Percentiles rank a stretch among this genome's conserved stretches.
Evolutionary conservation across 1,140 invertebrate species (phyloP).

Genomic region (Caerostris extrusa): DNA sequence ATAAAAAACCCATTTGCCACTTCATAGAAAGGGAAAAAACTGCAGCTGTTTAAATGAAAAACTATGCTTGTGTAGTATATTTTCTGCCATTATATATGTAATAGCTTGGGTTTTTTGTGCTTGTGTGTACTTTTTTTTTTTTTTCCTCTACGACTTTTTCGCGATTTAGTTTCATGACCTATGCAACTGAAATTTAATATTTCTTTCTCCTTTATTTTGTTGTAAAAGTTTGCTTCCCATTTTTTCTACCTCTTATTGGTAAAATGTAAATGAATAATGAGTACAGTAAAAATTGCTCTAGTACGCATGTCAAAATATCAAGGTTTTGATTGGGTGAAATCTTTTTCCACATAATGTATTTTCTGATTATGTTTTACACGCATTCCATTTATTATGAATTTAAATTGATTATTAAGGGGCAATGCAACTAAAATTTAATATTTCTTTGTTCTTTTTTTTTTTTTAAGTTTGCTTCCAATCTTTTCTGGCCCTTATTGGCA

Average conservation of each 20-base stretch:
- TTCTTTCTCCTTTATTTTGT: slow-evolving; percentile 5
- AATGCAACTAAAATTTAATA: too few relatives aligned
- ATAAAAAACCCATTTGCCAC: slow-evolving; percentile 41
- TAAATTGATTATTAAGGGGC: too few relatives aligned
- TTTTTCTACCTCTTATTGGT: neutral
- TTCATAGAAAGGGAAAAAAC: slow-evolving; percentile 17
- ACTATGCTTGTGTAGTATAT: slow-evolving; percentile 51
- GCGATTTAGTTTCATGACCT: slow-evolving; percentile 61
- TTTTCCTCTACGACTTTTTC: neutral
- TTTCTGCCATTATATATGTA: slow-evolving; percentile 52
- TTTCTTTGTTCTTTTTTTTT: neutral
- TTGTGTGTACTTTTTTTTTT: neutral
- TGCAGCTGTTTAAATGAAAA: slow-evolving; percentile 62
- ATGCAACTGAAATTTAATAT: slow-evolving; percentile 14
- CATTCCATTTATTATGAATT: too few relatives aligned
- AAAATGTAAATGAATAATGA: neutral
- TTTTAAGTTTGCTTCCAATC: neutral
- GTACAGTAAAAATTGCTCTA: neutral
- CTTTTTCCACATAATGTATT: neutral
- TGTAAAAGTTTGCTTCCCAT: neutral
- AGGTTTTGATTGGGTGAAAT: neutral
- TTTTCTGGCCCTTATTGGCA: neutral
- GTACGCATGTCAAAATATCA: neutral
- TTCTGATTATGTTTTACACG: neutral
- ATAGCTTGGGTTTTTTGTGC: neutral